These are phyloP conservation scores for Sycophila texana DNA, from an alignment of 2,888 invertebrate genomes.

Conservation along the genomic window DNA sequence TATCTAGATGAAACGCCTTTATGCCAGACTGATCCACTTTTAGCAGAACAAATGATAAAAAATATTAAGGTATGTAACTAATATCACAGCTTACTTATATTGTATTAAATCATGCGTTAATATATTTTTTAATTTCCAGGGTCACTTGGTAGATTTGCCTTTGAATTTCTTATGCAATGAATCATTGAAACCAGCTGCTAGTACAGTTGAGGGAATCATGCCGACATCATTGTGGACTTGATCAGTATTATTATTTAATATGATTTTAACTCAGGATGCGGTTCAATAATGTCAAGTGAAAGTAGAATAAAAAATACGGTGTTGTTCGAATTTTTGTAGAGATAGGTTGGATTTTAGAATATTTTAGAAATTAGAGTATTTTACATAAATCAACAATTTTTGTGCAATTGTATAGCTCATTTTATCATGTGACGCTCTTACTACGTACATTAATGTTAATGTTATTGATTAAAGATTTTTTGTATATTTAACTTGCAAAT, in stretches of 20 bases:
- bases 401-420: background rate
- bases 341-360: constrained; percentile 6
- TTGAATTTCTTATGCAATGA: constrained; percentile 92
- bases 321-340: background rate
- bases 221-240: constrained; percentile 93
- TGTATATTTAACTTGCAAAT: too few species aligned
- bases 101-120: background rate
- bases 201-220: constrained; percentile 93
- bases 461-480: too few species aligned
- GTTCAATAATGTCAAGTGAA: too few species aligned
- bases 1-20: constrained; percentile 86
- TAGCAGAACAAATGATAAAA: constrained; percentile 84
- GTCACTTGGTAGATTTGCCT: constrained; percentile 92
- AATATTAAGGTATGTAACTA: constrained; percentile 81
- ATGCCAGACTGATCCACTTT: constrained; percentile 83
- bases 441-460: too few species aligned
- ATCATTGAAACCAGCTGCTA: constrained; percentile 87
- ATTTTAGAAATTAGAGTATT: background rate
- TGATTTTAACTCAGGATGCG: too few species aligned
- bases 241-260: constrained; percentile 58
- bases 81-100: background rate
- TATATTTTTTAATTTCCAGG: constrained; percentile 76
- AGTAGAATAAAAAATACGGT: background rate
- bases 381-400: background rate
- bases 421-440: too few species aligned